Conservation (phyloP, 53 echinoderm and acorn worm genomes). For the Mesocentrotus franciscanus region DNA sequence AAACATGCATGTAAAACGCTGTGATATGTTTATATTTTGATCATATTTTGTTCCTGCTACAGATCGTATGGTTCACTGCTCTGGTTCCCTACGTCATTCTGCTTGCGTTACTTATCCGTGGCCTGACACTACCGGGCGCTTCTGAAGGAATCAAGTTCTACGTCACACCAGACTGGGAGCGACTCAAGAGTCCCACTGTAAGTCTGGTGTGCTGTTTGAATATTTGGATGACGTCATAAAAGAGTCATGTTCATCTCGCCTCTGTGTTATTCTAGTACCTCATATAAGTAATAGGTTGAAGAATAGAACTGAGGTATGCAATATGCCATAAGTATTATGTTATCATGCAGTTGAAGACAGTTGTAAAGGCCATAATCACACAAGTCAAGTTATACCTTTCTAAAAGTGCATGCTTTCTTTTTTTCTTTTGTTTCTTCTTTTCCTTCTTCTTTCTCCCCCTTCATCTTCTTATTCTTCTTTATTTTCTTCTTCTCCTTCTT, state of each 20-base stretch:
- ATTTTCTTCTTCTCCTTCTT: too few relatives aligned
- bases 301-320: not conserved
- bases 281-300: not conserved
- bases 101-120: conserved; percentile 71
- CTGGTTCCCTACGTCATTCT: conserved; percentile 72
- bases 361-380: too few relatives aligned
- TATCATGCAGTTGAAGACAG: too few relatives aligned
- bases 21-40: too few relatives aligned
- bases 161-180: conserved; percentile 73
- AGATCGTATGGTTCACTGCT: conserved; percentile 82
- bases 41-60: not conserved
- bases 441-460: too few relatives aligned
- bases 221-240: not conserved
- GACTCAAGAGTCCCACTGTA: conserved; percentile 74
- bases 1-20: too few relatives aligned
- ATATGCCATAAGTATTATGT: not conserved
- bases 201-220: not conserved
- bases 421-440: too few relatives aligned
- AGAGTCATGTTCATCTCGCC: not conserved
- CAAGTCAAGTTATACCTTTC: too few relatives aligned
- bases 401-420: too few relatives aligned
- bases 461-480: too few relatives aligned
- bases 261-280: not conserved
- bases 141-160: conserved; percentile 70
- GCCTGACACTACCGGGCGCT: conserved; percentile 69